These are phyloP conservation scores for Euphydryas editha DNA, from an alignment of 2,888 invertebrate species.

Conservation along the genomic window DNA sequence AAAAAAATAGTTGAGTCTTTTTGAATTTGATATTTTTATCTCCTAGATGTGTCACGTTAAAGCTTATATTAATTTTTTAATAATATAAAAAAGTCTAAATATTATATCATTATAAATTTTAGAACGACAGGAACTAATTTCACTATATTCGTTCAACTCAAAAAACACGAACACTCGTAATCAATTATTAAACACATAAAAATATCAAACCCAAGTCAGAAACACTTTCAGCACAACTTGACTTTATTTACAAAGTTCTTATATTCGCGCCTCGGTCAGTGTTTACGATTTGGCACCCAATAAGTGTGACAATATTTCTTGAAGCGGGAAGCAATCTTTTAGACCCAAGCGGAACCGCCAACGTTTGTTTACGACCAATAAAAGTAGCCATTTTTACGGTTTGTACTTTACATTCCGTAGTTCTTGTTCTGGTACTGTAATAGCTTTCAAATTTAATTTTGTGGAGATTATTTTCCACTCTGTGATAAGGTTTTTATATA, in stretches of 20 bases:
- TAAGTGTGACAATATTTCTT: constrained; percentile 41
- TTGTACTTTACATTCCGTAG: constrained; percentile 18
- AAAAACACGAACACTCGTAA: not conserved
- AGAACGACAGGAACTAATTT: not conserved
- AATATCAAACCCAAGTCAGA: not conserved
- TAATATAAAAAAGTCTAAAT: too few species aligned
- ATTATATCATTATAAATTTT: not conserved
- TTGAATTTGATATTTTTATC: too few species aligned
- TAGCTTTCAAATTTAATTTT: constrained; percentile 4
- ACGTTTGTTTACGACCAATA: constrained; percentile 44
- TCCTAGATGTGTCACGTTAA: too few species aligned
- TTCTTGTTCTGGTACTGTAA: not conserved
- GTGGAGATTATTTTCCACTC: not conserved
- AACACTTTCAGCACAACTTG: constrained; percentile 5
- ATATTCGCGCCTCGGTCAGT: constrained; percentile 19
- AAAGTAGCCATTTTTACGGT: constrained; percentile 36
- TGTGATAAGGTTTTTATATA: not conserved
- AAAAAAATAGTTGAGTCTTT: too few species aligned
- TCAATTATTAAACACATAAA: not conserved
- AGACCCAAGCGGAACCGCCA: constrained; percentile 32
- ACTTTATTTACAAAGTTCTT: constrained; percentile 3
- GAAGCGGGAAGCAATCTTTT: constrained; percentile 34
- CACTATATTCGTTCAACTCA: not conserved
- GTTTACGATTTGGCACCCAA: constrained; percentile 40
- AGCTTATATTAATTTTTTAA: too few species aligned